Evolutionary conservation across 2,888 invertebrate species (phyloP), one percentile per base, ranked within the genome.

Genomic region (Drosophila picticornis): DNA sequence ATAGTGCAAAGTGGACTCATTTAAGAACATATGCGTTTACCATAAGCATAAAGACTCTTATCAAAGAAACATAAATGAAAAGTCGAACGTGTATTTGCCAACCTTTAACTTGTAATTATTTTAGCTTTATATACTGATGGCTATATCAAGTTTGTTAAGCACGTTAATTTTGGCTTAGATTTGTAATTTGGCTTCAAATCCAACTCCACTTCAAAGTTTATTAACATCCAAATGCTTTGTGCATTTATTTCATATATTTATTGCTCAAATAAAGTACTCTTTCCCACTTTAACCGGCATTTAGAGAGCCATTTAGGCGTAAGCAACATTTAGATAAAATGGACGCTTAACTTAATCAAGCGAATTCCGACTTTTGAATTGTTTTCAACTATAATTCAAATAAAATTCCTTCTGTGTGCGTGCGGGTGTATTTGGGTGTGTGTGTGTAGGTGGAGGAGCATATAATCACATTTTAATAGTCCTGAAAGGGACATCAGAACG

Each of bases 401-500:
- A 50, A 64, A 62, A 29, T 38, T 62, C 34, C 52, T 48, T 61
- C 50, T 43, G 66, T 56, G 64, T 61, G 22, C 27, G n/a, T 29
- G 55, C n/a, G 36, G 25, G 6, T n/a, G 2, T 27, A n/a, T 36
- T 57, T 51, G 2, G 25, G 27, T 25, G 9, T 27, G 5, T 38
- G 19, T 36, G 55, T n/a, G 36, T 10, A 11, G 6, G n/a, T 57
- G 22, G 10, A 43, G 36, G 32, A 52, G 58, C 60, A 32, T 43
- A 70, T 86, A 86, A 84, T 81, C 86, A 71, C 70, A 70, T 75
- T 86, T 86, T 84, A 84, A 84, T 81, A 80, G 84, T 75, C 61
- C 50, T 55, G 43, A 29, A 69, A 59, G 53, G 73, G 63, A 71
- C 70, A 65, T 65, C 31, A 50, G 71, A 59, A 60, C 79, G 53